A percentile compares a stretch with the other conserved stretches of the same genome.
Conservation (phyloP, 2,888 invertebrate genomes). For the Emesis furor region DNA sequence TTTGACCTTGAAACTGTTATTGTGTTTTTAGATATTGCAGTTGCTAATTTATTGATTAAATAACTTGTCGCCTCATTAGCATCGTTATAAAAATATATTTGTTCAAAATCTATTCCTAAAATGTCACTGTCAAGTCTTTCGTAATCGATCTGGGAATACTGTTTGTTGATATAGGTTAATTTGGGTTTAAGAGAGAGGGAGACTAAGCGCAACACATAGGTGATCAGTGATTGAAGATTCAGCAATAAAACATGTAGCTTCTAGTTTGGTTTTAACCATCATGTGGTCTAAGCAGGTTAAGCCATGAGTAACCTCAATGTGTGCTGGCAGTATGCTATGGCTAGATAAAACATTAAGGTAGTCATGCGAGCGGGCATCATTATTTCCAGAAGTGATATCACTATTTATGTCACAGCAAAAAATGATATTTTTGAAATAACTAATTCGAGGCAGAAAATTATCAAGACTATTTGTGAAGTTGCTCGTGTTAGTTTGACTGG, state of each 20-base stretch:
- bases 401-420: background rate
- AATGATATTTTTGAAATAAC: background rate
- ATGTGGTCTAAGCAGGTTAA: background rate
- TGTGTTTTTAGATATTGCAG: too few species aligned
- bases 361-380: background rate
- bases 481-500: background rate
- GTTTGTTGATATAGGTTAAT: too few species aligned
- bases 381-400: background rate
- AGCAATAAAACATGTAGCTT: slow-evolving; percentile 1
- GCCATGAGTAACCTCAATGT: background rate
- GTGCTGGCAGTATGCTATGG: background rate
- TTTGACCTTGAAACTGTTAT: too few species aligned
- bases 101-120: too few species aligned
- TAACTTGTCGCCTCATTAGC: too few species aligned
- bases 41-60: too few species aligned
- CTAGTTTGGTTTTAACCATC: background rate
- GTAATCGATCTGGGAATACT: too few species aligned
- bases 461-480: background rate
- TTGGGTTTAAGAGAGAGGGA: too few species aligned
- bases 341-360: background rate
- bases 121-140: too few species aligned
- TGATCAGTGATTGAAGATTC: slow-evolving; percentile 69
- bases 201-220: too few species aligned
- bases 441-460: background rate
- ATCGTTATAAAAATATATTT: too few species aligned